Conservation (phyloP, 2,113 vertebrate genomes). For the Pelecanus crispus region DNA sequence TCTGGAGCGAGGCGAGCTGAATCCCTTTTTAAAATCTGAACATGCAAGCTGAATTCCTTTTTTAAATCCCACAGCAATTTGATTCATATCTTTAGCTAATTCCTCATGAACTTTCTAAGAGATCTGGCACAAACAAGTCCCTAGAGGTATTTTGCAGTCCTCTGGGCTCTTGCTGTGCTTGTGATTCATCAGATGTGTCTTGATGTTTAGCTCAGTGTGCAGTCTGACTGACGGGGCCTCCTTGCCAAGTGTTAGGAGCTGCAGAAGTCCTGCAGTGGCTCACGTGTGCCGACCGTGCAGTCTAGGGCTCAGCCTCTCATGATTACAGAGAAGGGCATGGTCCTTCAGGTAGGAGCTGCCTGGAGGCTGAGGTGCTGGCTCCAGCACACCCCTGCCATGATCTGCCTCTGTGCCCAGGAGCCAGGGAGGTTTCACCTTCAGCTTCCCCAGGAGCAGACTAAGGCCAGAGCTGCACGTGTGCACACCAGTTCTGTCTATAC, state of each 20-base stretch:
- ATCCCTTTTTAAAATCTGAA: not conserved
- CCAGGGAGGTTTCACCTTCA: not conserved
- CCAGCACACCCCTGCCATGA: accelerated
- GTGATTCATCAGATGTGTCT: not conserved
- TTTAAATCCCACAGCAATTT: not conserved
- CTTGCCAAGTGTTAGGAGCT: not conserved
- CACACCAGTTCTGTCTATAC: not conserved
- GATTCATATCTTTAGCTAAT: not conserved
- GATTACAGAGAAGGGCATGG: accelerated
- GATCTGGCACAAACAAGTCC: not conserved
- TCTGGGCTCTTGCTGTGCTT: not conserved
- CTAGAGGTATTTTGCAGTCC: not conserved
- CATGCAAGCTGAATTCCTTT: not conserved
- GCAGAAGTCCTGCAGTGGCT: not conserved
- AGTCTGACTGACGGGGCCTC: not conserved
- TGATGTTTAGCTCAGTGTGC: not conserved
- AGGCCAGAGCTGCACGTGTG: not conserved
- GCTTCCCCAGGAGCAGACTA: not conserved
- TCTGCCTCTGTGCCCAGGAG: not conserved
- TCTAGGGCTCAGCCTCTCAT: not conserved
- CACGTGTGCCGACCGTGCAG: accelerated
- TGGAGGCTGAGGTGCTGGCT: not conserved
- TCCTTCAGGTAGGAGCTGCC: not conserved
- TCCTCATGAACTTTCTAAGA: not conserved
- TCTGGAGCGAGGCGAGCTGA: not conserved